Percentiles rank a stretch among this genome's conserved stretches.
These are phyloP conservation scores for Pilophorus perplexus DNA, from an alignment of 2,888 invertebrate genomes.

Conservation along the genomic window DNA sequence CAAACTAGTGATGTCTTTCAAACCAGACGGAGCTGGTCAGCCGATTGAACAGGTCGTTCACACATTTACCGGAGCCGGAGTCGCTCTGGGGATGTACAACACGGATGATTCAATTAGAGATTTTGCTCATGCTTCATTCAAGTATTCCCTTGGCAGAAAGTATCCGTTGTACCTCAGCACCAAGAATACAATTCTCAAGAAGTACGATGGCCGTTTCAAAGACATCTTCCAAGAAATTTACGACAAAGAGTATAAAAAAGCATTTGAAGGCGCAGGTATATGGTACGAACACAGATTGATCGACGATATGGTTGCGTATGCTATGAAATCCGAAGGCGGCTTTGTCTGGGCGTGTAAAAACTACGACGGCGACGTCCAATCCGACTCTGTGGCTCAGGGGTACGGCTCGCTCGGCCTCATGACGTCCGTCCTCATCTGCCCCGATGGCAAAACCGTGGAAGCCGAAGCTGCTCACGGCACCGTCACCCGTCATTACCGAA, in stretches of 20 bases:
- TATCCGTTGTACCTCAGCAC: slow-evolving; percentile 93
- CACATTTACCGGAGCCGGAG: slow-evolving; percentile 82
- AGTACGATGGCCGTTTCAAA: slow-evolving; percentile 94
- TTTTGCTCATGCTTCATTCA: slow-evolving; percentile 93
- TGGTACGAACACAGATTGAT: slow-evolving; percentile 99
- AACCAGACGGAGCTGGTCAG: slow-evolving; percentile 61
- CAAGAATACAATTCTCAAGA: slow-evolving; percentile 94
- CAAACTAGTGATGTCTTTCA: slow-evolving; percentile 79
- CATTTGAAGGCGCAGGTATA: slow-evolving; percentile 80
- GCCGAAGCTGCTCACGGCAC: slow-evolving; percentile 99
- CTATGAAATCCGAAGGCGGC: slow-evolving; percentile 96
- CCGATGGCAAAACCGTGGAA: slow-evolving; percentile 97
- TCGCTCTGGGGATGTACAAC: slow-evolving; percentile 94
- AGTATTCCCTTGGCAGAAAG: slow-evolving; percentile 78
- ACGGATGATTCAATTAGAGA: slow-evolving; percentile 90
- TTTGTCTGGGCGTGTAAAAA: slow-evolving; percentile 99
- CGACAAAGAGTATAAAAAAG: slow-evolving; percentile 77
- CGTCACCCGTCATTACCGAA: slow-evolving; percentile 85
- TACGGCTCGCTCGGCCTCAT: slow-evolving; percentile 94
- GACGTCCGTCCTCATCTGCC: slow-evolving; percentile 95
- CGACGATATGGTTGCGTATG: slow-evolving; percentile 98
- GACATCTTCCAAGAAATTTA: slow-evolving; percentile 96
- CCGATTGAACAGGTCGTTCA: slow-evolving; percentile 71
- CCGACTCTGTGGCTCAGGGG: slow-evolving; percentile 96
- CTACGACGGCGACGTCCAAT: slow-evolving; percentile 98